Percentiles rank a stretch among this genome's conserved stretches.
Evolutionary conservation across 2,888 invertebrate species (phyloP).

Genomic region (Dryadula phaetusa): DNA sequence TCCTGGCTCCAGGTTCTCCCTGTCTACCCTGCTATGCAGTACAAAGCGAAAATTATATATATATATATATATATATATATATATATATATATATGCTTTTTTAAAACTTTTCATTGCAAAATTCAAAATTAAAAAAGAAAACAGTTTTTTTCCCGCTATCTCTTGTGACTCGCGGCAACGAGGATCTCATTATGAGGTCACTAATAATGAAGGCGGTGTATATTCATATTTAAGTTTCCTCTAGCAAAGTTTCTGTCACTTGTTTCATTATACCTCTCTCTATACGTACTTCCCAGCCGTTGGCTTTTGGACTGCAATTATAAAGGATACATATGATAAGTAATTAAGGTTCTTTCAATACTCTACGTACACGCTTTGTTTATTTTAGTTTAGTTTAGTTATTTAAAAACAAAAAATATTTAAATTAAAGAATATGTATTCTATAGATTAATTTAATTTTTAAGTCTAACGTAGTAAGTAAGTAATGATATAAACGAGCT

Average conservation of each 20-base stretch:
- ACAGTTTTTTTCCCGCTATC: not conserved
- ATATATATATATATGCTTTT: no score
- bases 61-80: no score
- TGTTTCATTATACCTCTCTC: constrained; percentile 27
- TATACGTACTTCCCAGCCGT: constrained; percentile 1
- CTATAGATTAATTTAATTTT: no score
- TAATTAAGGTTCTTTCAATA: constrained; percentile 18
- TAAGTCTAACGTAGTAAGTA: no score
- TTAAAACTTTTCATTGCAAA: not conserved
- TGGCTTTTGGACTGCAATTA: constrained; percentile 22
- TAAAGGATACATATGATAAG: not conserved
- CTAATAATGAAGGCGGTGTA: constrained; percentile 29
- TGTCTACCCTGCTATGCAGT: no score
- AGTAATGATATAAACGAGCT: no score
- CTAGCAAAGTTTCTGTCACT: constrained; percentile 22
- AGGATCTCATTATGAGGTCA: constrained; percentile 34
- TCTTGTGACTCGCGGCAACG: constrained; percentile 12
- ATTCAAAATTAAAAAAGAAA: not conserved
- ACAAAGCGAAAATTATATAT: no score
- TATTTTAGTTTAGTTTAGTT: not conserved
- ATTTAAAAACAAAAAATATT: no score
- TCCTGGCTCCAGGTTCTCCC: no score
- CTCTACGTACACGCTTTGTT: not conserved
- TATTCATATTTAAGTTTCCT: constrained; percentile 30
- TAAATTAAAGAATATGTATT: no score